Evolutionary conservation across 2,888 invertebrate genomes (phyloP).

Genomic region (Phortica magna): DNA sequence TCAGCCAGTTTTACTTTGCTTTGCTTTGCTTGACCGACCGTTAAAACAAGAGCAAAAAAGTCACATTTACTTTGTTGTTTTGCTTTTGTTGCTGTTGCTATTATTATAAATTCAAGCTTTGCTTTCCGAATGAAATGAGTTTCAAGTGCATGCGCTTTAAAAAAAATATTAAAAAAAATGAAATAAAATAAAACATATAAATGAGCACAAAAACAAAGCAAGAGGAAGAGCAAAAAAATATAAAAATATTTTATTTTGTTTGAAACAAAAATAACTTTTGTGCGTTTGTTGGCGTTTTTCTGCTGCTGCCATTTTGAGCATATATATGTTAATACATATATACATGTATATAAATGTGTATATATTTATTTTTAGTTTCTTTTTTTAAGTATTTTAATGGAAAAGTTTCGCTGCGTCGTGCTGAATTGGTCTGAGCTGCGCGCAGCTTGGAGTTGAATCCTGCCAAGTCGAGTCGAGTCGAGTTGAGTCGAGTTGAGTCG

Average conservation of each 20-base stretch:
- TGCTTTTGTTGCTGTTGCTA: not conserved
- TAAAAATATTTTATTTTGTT: constrained; percentile 40
- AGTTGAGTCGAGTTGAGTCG: constrained; percentile 65
- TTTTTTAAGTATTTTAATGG: constrained; percentile 69
- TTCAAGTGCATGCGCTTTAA: constrained; percentile 64
- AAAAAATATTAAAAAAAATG: too few relatives aligned
- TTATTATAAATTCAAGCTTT: constrained; percentile 62
- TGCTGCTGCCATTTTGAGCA: constrained; percentile 34
- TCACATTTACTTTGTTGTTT: not conserved
- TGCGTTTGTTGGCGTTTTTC: constrained; percentile 62
- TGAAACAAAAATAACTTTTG: constrained; percentile 55
- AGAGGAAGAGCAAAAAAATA: not conserved
- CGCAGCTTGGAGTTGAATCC: not conserved
- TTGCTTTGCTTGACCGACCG: not conserved
- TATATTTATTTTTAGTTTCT: constrained; percentile 44
- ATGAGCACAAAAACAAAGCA: not conserved
- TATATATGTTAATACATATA: constrained; percentile 6
- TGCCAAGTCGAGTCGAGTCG: not conserved
- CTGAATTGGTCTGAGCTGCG: not conserved
- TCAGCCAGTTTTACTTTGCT: not conserved
- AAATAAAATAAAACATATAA: constrained; percentile 10
- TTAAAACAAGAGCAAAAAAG: not conserved
- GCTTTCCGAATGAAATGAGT: constrained; percentile 73
- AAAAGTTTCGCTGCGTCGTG: constrained; percentile 59
- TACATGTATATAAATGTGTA: not conserved